Base-by-base conservation (phyloP, 2,888 invertebrate genomes). In the Antheraea yamamai region DNA sequence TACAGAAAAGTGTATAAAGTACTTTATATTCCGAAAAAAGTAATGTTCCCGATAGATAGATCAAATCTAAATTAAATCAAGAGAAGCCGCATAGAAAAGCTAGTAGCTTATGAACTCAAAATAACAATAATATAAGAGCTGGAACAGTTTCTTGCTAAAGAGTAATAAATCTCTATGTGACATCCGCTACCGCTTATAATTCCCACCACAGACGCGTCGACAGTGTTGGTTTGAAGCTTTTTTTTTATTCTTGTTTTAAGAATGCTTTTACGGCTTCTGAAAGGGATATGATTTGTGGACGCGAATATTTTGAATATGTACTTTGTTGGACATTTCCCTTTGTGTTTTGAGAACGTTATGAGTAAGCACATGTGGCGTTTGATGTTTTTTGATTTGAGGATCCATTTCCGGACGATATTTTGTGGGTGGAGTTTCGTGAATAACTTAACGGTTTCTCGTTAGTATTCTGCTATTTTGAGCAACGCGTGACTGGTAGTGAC, bases 261-360 rank as follows among this genome's bases (percentile, higher is more conserved):
- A 90, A 91, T 90, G 88, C 90, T 90, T 90, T 91, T 89, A 89
- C 87, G 86, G 89, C 83, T 89, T 90, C 83, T 85, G 87, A 90
- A 89, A 89, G 88, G 85, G 84, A 82, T 87, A 91, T 93, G 93
- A 93, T 92, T 92, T 92, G 91, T 92, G 84, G 85, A 81, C 81
- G 88, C 89, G 86, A 90, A 91, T 91, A 89, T 88, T 89, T 86
- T 77, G 82, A 88, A 89, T 88, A 83, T 83, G 82, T 84, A n/a
- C 35, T 66, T 39, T 68, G 55, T 66, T 76, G 76, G 76, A 75
- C 75, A 73, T 74, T 68, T 74, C 75, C 76, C 78, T 77, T 77
- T 76, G 75, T 77, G 74, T 76, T 76, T 55, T n/a, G 47, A 61
- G 70, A 47, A 39, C 47, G 47, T 72, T 64, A 47, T 74, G 52